Evolutionary conservation across 1,140 invertebrate species (phyloP).

Genomic region (Agrypnia vestita): DNA sequence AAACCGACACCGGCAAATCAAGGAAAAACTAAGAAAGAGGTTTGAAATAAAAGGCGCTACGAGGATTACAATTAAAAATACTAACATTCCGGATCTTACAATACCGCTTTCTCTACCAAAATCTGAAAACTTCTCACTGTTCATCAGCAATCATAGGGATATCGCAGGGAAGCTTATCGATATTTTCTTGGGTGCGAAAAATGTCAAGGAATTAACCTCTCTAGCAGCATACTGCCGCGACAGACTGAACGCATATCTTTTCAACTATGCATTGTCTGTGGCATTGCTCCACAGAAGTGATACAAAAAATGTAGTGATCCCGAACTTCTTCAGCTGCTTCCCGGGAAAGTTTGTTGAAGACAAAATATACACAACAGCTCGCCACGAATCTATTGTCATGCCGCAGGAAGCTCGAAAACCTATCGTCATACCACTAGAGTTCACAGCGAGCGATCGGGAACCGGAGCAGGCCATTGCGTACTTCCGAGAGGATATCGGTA

Average conservation of each 20-base stretch:
- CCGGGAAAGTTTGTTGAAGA: conserved; percentile 75
- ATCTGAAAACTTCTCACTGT: conserved; percentile 17
- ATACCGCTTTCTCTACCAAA: background rate
- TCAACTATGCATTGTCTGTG: conserved; percentile 84
- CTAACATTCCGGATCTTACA: background rate
- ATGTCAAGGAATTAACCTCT: conserved; percentile 79
- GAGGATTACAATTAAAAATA: conserved; percentile 7
- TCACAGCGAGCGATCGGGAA: conserved; percentile 78
- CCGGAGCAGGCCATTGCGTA: conserved; percentile 79
- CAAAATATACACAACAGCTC: conserved; percentile 69
- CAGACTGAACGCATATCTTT: conserved; percentile 83
- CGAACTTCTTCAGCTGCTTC: conserved; percentile 73
- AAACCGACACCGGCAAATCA: background rate
- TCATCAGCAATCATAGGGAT: conserved; percentile 2
- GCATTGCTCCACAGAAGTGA: conserved; percentile 79
- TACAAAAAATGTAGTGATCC: conserved; percentile 71
- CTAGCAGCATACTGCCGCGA: conserved; percentile 81
- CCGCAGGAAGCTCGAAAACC: conserved; percentile 61
- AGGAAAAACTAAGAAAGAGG: background rate
- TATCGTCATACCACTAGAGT: conserved; percentile 78
- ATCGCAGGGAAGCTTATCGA: conserved; percentile 9
- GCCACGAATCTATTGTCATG: conserved; percentile 63
- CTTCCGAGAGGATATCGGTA: conserved; percentile 78
- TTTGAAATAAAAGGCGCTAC: background rate
- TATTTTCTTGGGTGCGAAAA: conserved; percentile 16